phyloP scores from a whole-genome alignment of 2,113 vertebrate genomes.

The Oryzias celebensis region DNA sequence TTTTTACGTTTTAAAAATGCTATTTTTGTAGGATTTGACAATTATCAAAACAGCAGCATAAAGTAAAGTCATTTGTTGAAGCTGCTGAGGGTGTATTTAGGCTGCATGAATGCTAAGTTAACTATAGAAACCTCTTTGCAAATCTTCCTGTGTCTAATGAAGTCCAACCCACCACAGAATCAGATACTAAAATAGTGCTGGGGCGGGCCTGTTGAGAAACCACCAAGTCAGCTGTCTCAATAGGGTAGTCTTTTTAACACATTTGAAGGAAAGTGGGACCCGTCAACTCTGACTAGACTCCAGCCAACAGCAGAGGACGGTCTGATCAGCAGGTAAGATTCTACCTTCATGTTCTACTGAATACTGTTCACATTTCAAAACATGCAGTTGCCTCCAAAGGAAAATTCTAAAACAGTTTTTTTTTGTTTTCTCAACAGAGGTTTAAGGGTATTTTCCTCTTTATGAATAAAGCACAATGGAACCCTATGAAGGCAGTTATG shows the following conservation, averaged over 20 bases:
- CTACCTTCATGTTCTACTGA: not conserved
- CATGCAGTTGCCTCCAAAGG: no score
- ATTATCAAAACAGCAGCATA: no score
- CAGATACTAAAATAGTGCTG: conserved; percentile 61
- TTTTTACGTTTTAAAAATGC: no score
- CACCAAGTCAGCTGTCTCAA: conserved; percentile 45
- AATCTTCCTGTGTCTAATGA: not conserved
- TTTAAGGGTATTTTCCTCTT: not conserved
- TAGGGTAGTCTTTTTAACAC: not conserved
- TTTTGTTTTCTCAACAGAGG: conserved; percentile 22
- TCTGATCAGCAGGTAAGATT: conserved; percentile 29
- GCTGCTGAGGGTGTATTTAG: no score
- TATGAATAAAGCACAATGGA: conserved; percentile 45
- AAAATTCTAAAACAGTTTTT: not conserved
- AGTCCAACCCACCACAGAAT: conserved; percentile 31
- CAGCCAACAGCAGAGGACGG: conserved; percentile 13
- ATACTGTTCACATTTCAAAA: not conserved
- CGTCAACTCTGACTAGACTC: conserved; percentile 9
- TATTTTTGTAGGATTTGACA: no score
- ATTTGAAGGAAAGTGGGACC: conserved; percentile 6
- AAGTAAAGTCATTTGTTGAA: no score
- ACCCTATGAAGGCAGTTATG: not conserved
- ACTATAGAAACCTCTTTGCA: no score
- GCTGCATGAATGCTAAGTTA: no score
- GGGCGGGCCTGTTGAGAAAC: conserved; percentile 54